These are phyloP conservation scores for Phalacrocorax brasilianus DNA, from an alignment of 2,113 vertebrate species.

Conservation along the genomic window DNA sequence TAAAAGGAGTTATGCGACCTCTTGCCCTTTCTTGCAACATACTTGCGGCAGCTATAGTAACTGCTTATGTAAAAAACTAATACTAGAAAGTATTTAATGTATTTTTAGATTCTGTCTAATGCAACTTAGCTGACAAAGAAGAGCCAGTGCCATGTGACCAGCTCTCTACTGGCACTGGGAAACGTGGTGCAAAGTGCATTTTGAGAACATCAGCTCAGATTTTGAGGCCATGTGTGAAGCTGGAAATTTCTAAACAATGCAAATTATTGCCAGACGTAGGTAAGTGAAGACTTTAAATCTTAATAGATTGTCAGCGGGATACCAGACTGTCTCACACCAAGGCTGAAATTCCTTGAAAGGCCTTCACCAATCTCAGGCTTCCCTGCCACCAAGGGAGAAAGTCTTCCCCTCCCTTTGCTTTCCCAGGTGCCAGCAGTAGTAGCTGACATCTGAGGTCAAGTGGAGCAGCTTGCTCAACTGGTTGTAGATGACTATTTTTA, in stretches of 20 bases:
- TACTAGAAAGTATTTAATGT: conserved; percentile 44
- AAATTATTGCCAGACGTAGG: not conserved
- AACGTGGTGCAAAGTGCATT: not conserved
- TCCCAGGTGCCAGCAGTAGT: not conserved
- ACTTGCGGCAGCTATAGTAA: not conserved
- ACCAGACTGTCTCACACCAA: not conserved
- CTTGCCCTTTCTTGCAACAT: not conserved
- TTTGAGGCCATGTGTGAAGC: not conserved
- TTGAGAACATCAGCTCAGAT: not conserved
- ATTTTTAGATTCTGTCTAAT: conserved; percentile 50
- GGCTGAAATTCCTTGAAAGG: not conserved
- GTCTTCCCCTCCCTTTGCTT: not conserved
- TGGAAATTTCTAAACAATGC: not conserved
- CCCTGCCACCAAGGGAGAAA: not conserved
- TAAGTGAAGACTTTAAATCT: not conserved
- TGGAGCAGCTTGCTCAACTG: not conserved
- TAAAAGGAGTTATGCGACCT: not conserved
- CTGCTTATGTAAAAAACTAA: conserved; percentile 26
- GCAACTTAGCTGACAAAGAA: conserved; percentile 15
- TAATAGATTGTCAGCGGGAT: not conserved
- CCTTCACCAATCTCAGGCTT: not conserved
- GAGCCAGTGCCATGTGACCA: not conserved
- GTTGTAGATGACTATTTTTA: not conserved
- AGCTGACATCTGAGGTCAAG: not conserved
- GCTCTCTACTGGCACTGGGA: not conserved